A percentile compares a stretch with the other conserved stretches of the same genome.
Evolutionary conservation across 2,888 invertebrate genomes (phyloP).

Genomic region (Diarsia mendica): DNA sequence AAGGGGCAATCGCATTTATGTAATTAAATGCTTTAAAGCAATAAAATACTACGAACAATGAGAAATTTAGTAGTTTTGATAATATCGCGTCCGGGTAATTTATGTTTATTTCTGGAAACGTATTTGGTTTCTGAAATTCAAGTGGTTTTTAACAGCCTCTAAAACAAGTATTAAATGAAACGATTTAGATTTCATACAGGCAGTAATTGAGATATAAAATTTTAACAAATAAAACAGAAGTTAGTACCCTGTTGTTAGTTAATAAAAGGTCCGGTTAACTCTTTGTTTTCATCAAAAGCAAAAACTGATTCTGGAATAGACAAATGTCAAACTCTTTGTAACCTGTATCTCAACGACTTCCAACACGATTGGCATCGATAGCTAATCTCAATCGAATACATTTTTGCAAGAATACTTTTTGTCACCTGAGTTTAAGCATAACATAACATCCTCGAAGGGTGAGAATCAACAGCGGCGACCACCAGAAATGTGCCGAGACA

Average conservation of each 20-base stretch:
- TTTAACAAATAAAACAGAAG: neutral
- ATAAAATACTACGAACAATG: constrained; percentile 47
- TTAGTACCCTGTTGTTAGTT: neutral
- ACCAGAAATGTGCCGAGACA: no score
- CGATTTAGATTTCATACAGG: constrained; percentile 6
- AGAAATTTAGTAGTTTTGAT: constrained; percentile 49
- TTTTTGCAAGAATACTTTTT: neutral
- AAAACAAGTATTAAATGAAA: constrained; percentile 18
- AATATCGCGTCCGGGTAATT: constrained; percentile 34
- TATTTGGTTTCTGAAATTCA: constrained; percentile 30
- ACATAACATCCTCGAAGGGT: no score
- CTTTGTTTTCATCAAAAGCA: no score
- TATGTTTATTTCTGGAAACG: constrained; percentile 23
- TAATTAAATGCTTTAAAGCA: constrained; percentile 52
- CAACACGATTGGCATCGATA: neutral
- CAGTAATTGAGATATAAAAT: neutral
- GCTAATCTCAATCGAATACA: neutral
- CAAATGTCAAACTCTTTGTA: neutral
- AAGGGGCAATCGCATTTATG: constrained; percentile 36
- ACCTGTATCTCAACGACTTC: neutral
- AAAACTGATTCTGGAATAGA: no score
- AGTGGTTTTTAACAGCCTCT: constrained; percentile 32
- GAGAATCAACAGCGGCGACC: no score
- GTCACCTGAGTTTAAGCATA: no score
- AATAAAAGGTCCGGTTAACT: no score